These are phyloP conservation scores for Pogonomyrmex californicus DNA, from an alignment of 1,140 invertebrate species.

Conservation along the genomic window DNA sequence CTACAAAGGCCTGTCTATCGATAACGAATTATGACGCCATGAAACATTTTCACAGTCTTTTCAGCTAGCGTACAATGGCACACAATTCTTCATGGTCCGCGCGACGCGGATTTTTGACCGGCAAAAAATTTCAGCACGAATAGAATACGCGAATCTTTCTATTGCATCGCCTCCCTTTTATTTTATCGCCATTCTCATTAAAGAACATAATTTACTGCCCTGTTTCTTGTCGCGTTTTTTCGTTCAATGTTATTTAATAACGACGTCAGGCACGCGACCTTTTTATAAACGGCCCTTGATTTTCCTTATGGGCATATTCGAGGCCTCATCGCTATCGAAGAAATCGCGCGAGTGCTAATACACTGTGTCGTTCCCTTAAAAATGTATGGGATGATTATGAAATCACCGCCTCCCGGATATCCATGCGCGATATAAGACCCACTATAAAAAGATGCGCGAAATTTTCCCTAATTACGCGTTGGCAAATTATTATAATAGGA, in stretches of 20 bases:
- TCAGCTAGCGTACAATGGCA: conserved; percentile 13
- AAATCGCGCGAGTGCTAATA: conserved; percentile 13
- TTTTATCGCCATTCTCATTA: not conserved
- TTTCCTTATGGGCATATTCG: conserved; percentile 14
- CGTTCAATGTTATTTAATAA: conserved; percentile 41
- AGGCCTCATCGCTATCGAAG: not conserved
- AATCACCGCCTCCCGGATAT: conserved; percentile 43
- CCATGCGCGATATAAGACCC: conserved; percentile 18
- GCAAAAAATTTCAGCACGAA: not conserved
- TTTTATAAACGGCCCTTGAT: conserved; percentile 16
- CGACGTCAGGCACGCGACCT: conserved; percentile 10
- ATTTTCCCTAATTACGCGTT: conserved; percentile 34
- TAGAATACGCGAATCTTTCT: conserved; percentile 25
- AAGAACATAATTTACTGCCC: not conserved
- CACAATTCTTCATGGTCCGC: conserved; percentile 23
- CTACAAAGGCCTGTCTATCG: conserved; percentile 27
- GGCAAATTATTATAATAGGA: conserved; percentile 9
- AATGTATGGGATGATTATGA: conserved; percentile 35
- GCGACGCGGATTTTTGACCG: not conserved
- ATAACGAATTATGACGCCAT: conserved; percentile 31
- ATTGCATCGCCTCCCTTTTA: not conserved
- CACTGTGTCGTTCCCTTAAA: conserved; percentile 18
- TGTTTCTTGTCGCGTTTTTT: not conserved
- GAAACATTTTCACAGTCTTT: conserved; percentile 45
- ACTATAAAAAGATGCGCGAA: not conserved